phyloP scores from a whole-genome alignment of 2,797 vertebrate genomes.

The Phalloptychus januarius region DNA sequence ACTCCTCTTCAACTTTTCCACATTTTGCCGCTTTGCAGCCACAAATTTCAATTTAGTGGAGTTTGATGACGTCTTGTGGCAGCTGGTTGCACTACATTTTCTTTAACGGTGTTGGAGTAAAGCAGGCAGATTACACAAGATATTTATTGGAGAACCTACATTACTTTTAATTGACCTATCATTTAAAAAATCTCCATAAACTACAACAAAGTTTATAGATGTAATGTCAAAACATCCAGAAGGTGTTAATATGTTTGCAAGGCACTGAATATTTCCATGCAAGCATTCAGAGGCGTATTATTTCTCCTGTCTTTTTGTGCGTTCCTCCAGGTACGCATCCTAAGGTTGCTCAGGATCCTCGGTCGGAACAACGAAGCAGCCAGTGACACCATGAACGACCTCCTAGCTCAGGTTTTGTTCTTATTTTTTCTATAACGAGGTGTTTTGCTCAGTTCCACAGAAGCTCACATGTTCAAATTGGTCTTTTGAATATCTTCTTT shows the following conservation, averaged over 20 bases:
- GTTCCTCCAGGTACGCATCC: conserved; percentile 84
- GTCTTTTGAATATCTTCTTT: background rate
- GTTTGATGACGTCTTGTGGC: background rate
- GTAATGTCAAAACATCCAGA: background rate
- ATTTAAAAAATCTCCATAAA: background rate
- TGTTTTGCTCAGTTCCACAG: conserved; percentile 1
- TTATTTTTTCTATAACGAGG: background rate
- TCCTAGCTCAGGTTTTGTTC: conserved; percentile 87
- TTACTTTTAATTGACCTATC: background rate
- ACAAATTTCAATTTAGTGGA: background rate
- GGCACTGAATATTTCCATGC: background rate
- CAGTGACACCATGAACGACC: conserved; percentile 90
- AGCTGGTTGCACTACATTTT: background rate
- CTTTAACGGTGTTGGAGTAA: background rate
- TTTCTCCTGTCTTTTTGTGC: background rate
- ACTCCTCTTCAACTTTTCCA: background rate
- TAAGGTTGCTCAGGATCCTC: conserved; percentile 87
- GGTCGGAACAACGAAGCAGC: conserved; percentile 85
- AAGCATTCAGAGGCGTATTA: background rate
- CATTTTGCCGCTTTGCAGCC: background rate
- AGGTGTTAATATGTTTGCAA: background rate
- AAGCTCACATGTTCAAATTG: background rate
- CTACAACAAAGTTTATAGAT: background rate
- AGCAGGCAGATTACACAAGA: background rate
- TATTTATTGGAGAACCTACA: background rate